Conservation (phyloP, 2,797 vertebrate species). For the Peromyscus aztecus region DNA sequence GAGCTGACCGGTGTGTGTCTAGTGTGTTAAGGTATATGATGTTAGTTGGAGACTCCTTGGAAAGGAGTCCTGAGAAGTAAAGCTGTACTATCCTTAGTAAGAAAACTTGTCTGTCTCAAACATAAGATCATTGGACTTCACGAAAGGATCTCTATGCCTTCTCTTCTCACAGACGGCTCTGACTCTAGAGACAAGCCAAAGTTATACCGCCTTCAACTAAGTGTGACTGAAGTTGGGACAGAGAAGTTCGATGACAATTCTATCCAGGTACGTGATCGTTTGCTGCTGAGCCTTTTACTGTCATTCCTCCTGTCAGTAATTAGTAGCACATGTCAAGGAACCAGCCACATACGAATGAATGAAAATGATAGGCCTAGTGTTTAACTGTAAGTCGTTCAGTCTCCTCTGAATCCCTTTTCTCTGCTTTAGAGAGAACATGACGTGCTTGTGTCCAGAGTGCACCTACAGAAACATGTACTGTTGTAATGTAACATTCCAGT, state of each 20-base stretch:
- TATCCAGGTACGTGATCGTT: slow-evolving; percentile 93
- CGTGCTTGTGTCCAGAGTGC: not conserved
- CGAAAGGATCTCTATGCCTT: slow-evolving; percentile 30
- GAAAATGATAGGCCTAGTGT: not conserved
- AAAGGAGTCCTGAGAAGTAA: not conserved
- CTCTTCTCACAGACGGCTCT: slow-evolving; percentile 93
- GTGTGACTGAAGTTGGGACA: slow-evolving; percentile 97
- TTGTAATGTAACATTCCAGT: not conserved
- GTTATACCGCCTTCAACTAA: slow-evolving; percentile 97
- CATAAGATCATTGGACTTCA: not conserved
- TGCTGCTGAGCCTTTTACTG: not conserved
- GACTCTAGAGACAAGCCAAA: slow-evolving; percentile 99
- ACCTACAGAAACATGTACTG: not conserved
- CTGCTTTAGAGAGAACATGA: not conserved
- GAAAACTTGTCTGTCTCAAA: slow-evolving; percentile 8
- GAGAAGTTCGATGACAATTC: slow-evolving; percentile 95
- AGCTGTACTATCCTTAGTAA: not conserved
- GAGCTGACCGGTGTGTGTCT: not conserved
- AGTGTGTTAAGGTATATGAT: not conserved
- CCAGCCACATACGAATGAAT: not conserved
- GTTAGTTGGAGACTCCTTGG: not conserved
- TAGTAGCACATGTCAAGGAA: fast-evolving
- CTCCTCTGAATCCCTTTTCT: not conserved
- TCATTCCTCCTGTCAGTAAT: not conserved
- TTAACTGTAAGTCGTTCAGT: too few species aligned